These are phyloP conservation scores for Ephialtes manifestator DNA, from an alignment of 2,888 invertebrate genomes.

Conservation along the genomic window DNA sequence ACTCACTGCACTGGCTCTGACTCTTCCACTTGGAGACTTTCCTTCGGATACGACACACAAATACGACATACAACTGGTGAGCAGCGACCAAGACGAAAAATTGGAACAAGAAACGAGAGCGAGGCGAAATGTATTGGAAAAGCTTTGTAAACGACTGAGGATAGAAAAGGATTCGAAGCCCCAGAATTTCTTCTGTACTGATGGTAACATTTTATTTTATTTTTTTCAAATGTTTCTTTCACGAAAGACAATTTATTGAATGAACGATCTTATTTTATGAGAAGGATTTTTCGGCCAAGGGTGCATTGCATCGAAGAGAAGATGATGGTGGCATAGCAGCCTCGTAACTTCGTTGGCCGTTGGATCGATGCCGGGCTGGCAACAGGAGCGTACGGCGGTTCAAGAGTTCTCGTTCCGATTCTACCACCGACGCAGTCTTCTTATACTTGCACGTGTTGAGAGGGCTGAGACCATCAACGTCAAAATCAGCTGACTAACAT, in stretches of 20 bases:
- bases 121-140: slow-evolving; percentile 60
- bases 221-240: not conserved
- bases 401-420: slow-evolving; percentile 54
- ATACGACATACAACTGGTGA: slow-evolving; percentile 29
- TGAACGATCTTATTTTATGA: not conserved
- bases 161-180: not conserved
- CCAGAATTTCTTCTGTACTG: not conserved
- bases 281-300: slow-evolving; percentile 25
- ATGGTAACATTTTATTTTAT: not conserved
- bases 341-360: slow-evolving; percentile 75
- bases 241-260: not conserved
- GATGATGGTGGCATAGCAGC: slow-evolving; percentile 72
- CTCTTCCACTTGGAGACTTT: slow-evolving; percentile 55
- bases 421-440: not conserved
- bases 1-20: slow-evolving; percentile 74
- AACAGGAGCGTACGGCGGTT: slow-evolving; percentile 77
- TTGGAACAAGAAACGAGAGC: slow-evolving; percentile 74
- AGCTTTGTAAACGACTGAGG: not conserved
- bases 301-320: slow-evolving; percentile 27
- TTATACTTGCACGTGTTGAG: not conserved
- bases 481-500: no score
- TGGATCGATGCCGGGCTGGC: slow-evolving; percentile 84
- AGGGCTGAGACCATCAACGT: no score
- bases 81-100: slow-evolving; percentile 71
- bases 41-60: slow-evolving; percentile 24